Percentiles rank a stretch among this genome's conserved stretches.
Conservation (phyloP, 2,888 invertebrate species). For the Hesperia comma region DNA sequence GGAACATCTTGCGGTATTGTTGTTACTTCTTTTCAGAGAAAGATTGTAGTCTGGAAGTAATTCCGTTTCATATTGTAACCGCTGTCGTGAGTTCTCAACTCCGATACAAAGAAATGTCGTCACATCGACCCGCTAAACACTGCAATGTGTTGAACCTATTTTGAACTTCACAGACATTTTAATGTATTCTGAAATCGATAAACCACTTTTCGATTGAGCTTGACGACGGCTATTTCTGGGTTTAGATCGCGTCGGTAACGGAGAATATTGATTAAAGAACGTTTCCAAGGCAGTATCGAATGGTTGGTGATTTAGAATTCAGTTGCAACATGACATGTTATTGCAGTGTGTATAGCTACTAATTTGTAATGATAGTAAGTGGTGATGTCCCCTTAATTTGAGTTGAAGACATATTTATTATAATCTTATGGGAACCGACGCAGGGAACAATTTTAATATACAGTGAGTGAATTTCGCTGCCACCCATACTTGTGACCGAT, state of each 20-base stretch:
- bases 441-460: too few species aligned
- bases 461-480: too few species aligned
- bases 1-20: not conserved
- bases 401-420: too few species aligned
- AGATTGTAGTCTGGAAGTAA: not conserved
- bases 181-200: conserved; percentile 19
- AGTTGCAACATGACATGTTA: too few species aligned
- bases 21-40: not conserved
- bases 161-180: conserved; percentile 8
- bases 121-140: not conserved
- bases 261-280: not conserved
- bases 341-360: too few species aligned
- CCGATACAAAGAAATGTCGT: not conserved
- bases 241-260: not conserved
- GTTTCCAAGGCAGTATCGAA: not conserved
- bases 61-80: conserved; percentile 5
- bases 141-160: conserved; percentile 1
- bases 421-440: too few species aligned
- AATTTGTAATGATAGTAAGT: too few species aligned
- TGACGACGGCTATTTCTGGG: not conserved
- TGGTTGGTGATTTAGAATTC: not conserved
- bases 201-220: not conserved
- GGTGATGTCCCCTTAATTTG: too few species aligned
- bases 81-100: not conserved
- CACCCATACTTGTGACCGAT: too few species aligned